Evolutionary conservation across 92 coral and sea anemone species (phyloP), one percentile per base, ranked within the genome.

Genomic region (Pocillopora meandrina): DNA sequence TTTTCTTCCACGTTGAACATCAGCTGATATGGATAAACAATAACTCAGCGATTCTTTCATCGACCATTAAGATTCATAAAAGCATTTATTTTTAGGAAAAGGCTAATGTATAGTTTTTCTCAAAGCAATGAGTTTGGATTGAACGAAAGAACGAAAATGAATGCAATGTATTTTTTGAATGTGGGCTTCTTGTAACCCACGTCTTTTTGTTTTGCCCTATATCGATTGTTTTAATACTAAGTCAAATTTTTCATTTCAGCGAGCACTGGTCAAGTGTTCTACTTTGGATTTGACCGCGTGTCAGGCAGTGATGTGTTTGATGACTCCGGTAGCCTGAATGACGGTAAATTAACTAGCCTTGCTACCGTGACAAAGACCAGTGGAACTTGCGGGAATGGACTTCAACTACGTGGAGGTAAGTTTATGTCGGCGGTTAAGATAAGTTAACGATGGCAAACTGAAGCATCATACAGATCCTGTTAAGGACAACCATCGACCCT

Each of bases 301-400:
- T 94, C 99, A 20, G 99, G 98, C 13, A 87, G 84, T 79, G 81
- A 90, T 4, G 95, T 97, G 71, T 97, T 78, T 74, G 99, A 97
- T 68, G 99, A 97, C 76, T 97, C 99, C 11, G 99, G 99, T 31
- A 94, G 91, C 65, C 93, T 68, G 13, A 89, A 89, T 64, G 92
- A 97, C 57, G 99, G 98, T 17, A 75, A 67, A 14, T 82, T 92
- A 16, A 92, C 91, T 60, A 96, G 93, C 90, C 92, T 90, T 80
- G 94, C 99, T 55, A 90, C 89, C 42, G 95, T 95, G 71, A 84
- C 92, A 47, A 94, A 92, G 90, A 87, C 95, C 69, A 91, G 92
- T 65, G 98, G 98, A 72, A 92, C 87, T 23, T 97, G 99, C 86
- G 99, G 99, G 21, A 92, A 91, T 61, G 98, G 99, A 10, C 79